A percentile compares a stretch with the other conserved stretches of the same genome.
phyloP scores from a whole-genome alignment of 2,113 vertebrate genomes.

The Agapornis roseicollis region DNA sequence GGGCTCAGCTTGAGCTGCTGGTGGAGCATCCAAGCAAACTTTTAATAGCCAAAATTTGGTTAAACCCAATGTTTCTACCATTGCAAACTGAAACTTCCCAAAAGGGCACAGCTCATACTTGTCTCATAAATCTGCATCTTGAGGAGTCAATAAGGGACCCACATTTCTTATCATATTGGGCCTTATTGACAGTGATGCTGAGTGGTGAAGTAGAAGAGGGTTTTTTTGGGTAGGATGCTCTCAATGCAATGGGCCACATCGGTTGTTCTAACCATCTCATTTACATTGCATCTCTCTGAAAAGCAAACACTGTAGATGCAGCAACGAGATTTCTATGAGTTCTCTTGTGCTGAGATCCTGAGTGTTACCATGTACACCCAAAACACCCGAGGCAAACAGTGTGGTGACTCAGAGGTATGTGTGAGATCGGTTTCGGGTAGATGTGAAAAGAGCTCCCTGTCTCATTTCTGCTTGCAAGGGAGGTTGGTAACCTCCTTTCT shows the following conservation, averaged over 20 bases:
- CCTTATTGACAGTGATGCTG: fast-evolving
- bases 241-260: fast-evolving
- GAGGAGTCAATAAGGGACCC: neutral
- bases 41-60: neutral
- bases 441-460: neutral
- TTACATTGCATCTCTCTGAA: neutral
- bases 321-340: neutral
- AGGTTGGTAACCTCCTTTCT: neutral
- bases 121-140: fast-evolving
- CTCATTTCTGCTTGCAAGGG: neutral
- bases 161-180: neutral
- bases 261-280: neutral
- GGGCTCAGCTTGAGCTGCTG: neutral
- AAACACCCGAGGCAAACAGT: neutral
- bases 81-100: neutral
- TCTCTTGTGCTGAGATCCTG: neutral
- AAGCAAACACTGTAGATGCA: neutral
- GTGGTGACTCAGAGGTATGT: neutral
- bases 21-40: neutral
- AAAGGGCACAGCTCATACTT: fast-evolving
- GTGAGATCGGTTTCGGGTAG: neutral
- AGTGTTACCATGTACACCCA: neutral
- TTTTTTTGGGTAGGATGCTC: neutral
- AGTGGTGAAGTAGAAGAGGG: neutral
- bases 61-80: neutral